Base-by-base conservation (phyloP, 2,888 invertebrate genomes). In the Prosopocoilus inquinatus region DNA sequence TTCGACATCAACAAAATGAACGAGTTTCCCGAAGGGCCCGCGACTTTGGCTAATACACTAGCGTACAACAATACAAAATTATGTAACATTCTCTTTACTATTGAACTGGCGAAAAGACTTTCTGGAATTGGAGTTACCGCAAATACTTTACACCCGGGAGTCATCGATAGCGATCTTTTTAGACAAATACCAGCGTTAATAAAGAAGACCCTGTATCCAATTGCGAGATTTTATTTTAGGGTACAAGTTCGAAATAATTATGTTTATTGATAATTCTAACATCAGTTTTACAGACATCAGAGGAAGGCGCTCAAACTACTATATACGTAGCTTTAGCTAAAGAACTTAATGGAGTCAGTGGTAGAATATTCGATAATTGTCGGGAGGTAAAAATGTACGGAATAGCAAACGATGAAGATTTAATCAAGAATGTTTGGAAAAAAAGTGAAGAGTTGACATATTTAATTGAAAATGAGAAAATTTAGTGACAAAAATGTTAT, bases 301-400 rank as follows among this genome's bases (percentile, higher is more conserved):
- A 82, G 59, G 87, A 91, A 71, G 94, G 93, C 2, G 90, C 90
- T 1, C 92, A 92, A 74, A 93, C 93, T 0, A 80, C 86, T 0
- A 83, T 93, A 13, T 85, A 89, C 75, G 74, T 90, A 63, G 89
- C 91, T 0, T 84, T 88, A 0, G 86, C 91, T 8, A 88, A 90
- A 55, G 87, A 86, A 53, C 74, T 91, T 9, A 81, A 82, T 57
- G 84, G 84, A 44, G 81, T 87, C 0, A 82, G 79, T 12, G 93
- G 93, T 41, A 88, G 89, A 78, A 91, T 92, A 70, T 93, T 85
- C 68, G 83, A 86, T 62, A 93, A 93, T 70, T 93, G 92, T 69
- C 81, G 81, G 69, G 9, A 45, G 35, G 38, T 15, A n/a, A 8
- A 11, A 1, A 32, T 56, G 53, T 55, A 54, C 32, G 15, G 41